These are phyloP conservation scores for Cinclus mexicanus DNA, from an alignment of 2,113 vertebrate species.

Conservation along the genomic window DNA sequence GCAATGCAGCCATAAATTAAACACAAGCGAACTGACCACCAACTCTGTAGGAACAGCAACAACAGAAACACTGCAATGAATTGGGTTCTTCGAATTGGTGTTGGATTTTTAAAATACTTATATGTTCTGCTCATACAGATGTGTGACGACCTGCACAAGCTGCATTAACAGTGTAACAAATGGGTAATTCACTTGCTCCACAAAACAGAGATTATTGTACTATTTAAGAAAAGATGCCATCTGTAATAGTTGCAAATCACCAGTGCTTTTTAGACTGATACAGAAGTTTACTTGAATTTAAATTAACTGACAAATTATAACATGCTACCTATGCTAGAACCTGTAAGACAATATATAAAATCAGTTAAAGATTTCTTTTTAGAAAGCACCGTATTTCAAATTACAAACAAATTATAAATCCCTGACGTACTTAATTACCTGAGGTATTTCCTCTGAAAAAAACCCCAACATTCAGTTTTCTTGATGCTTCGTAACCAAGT, in stretches of 20 bases:
- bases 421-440: not conserved
- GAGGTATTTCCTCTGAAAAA: not conserved
- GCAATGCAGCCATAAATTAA: not conserved
- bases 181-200: not conserved
- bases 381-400: not conserved
- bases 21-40: accelerated
- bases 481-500: not conserved
- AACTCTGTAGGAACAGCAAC: not conserved
- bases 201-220: not conserved
- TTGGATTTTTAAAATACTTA: not conserved
- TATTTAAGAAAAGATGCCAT: slow-evolving; percentile 2
- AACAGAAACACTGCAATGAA: not conserved
- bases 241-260: not conserved
- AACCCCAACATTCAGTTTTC: not conserved
- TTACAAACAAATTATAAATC: not conserved
- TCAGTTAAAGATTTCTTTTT: not conserved
- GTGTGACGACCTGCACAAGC: not conserved
- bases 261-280: not conserved
- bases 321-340: not conserved
- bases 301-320: not conserved
- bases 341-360: not conserved
- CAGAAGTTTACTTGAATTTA: not conserved
- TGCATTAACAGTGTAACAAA: not conserved
- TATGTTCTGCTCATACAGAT: not conserved
- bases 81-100: too few relatives aligned